phyloP scores from a whole-genome alignment of 2,888 invertebrate genomes.

The Latrodectus elegans region DNA sequence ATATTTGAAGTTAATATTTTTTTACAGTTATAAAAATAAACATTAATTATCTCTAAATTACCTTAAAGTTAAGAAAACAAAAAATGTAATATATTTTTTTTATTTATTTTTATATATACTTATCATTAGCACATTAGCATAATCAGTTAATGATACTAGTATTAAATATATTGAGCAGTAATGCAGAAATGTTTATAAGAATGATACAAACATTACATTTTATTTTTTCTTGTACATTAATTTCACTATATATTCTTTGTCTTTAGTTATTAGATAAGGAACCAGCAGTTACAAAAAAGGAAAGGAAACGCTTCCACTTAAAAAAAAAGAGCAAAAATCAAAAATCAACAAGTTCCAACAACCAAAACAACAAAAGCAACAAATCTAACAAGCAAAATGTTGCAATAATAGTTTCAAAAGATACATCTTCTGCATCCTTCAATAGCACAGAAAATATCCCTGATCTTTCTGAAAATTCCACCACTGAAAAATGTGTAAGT shows the following conservation, averaged over 20 bases:
- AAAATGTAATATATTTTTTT: too few relatives aligned
- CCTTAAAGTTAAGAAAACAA: too few relatives aligned
- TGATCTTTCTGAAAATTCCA: conserved; percentile 53
- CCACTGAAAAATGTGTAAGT: conserved; percentile 54
- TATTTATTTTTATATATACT: too few relatives aligned
- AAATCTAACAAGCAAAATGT: conserved; percentile 61
- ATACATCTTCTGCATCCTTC: conserved; percentile 40
- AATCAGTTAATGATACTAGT: too few relatives aligned
- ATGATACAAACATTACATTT: neutral
- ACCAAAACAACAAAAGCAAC: conserved; percentile 24
- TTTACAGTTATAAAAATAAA: too few relatives aligned
- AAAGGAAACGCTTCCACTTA: conserved; percentile 81
- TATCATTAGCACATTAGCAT: too few relatives aligned
- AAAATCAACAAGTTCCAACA: conserved; percentile 26
- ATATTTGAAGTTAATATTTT: too few relatives aligned
- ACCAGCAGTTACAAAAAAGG: conserved; percentile 78
- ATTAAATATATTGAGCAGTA: too few relatives aligned
- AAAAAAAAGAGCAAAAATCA: conserved; percentile 68
- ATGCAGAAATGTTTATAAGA: too few relatives aligned
- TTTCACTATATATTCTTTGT: neutral
- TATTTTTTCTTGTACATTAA: neutral
- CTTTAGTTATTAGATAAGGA: conserved; percentile 66
- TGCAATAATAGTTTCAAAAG: conserved; percentile 65
- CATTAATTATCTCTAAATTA: too few relatives aligned
- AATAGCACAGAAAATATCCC: conserved; percentile 64